Conservation (phyloP, 2,888 invertebrate species). For the Heliconius ethilla region DNA sequence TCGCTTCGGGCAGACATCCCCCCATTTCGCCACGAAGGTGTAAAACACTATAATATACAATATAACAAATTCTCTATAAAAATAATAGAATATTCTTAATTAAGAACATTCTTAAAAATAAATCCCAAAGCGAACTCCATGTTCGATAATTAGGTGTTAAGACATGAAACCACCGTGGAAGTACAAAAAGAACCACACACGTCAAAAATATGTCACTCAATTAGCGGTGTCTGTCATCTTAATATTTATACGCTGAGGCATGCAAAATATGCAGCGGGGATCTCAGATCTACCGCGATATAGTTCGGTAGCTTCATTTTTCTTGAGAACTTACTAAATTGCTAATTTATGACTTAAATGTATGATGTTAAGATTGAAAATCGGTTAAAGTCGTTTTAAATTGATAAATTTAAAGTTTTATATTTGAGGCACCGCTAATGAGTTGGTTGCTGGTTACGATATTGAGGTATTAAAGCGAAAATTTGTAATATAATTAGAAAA, state of each 20-base stretch:
- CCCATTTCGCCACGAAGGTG: neutral
- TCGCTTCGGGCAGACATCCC: too few relatives aligned
- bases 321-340: neutral
- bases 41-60: neutral
- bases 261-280: constrained; percentile 44
- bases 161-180: constrained; percentile 12
- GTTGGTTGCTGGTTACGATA: constrained; percentile 47
- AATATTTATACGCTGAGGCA: constrained; percentile 49
- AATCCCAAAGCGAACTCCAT: neutral
- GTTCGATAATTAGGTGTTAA: constrained; percentile 27
- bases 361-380: neutral
- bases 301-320: neutral
- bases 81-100: neutral
- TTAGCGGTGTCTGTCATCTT: constrained; percentile 43
- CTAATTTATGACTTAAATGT: neutral
- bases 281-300: constrained; percentile 27
- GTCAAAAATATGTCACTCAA: constrained; percentile 28
- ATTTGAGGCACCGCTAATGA: constrained; percentile 47
- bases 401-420: neutral
- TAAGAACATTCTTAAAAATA: neutral
- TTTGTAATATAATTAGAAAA: constrained; percentile 24
- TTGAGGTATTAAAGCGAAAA: constrained; percentile 46
- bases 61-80: neutral
- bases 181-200: constrained; percentile 20
- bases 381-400: neutral